Base-by-base conservation (phyloP, 2,113 vertebrate genomes). In the Heterocephalus glaber region DNA sequence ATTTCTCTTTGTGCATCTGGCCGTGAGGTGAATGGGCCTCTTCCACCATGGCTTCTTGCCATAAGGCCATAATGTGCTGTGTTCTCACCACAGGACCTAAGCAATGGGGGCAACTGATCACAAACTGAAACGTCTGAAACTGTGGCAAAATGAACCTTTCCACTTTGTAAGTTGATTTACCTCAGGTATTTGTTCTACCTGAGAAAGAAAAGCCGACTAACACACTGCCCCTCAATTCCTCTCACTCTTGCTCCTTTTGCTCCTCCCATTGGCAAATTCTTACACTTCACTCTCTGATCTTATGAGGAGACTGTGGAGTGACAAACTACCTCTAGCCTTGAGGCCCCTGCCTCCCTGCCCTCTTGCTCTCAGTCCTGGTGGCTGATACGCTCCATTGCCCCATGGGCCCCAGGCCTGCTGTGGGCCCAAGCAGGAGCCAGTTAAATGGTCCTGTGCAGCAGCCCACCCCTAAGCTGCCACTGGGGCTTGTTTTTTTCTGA, bases 261-360 rank as follows among this genome's bases (percentile, higher is more conserved):
- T 84, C 24, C 58, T 24, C 47, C n/a, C 20, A 14, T 44, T 9
- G 77, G 86, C 0, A 58, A 44, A 79, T 1, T 1, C 49, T 26
- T 38, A 17, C 1, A 3, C 33, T 24, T 58, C 38, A 52, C 8
- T 11, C 24, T 5, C 1, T 0, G 47, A 44, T 38, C 54, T 35
- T 22, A 10, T 3, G 5, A 24, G 19, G 56, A 0, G 30, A 41
- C 66, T 65, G 2, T 7, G 52, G 68, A 60, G 30, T 0, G 1
- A 19, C 3, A 1, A 4, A 33, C 52, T 10, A 3, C 60, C 66
- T 54, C 58, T 2, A 1, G 41, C 24, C 8, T 47, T 30, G 9
- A 26, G 7, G n/a, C 44, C 38, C 20, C 26, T 22, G 56, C 9
- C 76, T 87, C 49, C 22, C 5, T 5, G 2, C 8, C 16, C 24